Conservation (phyloP, 2,888 invertebrate genomes). For the Papilio protenor region DNA sequence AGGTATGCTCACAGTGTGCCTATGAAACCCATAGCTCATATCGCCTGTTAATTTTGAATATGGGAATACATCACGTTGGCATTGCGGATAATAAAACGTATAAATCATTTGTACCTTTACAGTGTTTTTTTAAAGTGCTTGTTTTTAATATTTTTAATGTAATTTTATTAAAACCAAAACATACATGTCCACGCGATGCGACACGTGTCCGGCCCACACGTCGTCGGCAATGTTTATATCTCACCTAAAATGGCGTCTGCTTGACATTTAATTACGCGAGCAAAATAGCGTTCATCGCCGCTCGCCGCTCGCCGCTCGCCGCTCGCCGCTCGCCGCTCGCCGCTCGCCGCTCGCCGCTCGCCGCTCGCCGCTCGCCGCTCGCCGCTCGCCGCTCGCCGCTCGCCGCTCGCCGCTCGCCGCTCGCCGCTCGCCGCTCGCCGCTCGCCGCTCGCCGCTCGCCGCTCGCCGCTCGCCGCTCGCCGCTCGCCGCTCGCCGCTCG, state of each 20-base stretch:
- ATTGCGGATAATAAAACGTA: too few species aligned
- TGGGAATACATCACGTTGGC: too few species aligned
- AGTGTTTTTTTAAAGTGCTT: neutral
- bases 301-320: slow-evolving; percentile 33
- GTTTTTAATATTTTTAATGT: neutral
- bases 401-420: slow-evolving; percentile 36
- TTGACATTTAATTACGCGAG: slow-evolving; percentile 75
- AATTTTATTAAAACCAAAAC: slow-evolving; percentile 41
- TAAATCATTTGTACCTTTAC: too few species aligned
- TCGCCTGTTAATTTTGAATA: too few species aligned
- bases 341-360: slow-evolving; percentile 36
- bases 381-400: slow-evolving; percentile 37
- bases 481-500: slow-evolving; percentile 37
- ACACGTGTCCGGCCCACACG: slow-evolving; percentile 50
- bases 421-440: slow-evolving; percentile 8
- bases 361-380: slow-evolving; percentile 8
- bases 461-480: slow-evolving; percentile 33
- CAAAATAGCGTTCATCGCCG: slow-evolving; percentile 53
- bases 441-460: slow-evolving; percentile 37
- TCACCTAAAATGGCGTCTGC: slow-evolving; percentile 62
- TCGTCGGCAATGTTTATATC: slow-evolving; percentile 51
- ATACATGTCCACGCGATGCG: slow-evolving; percentile 32
- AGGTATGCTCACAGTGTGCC: too few species aligned
- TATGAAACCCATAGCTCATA: too few species aligned
- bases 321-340: slow-evolving; percentile 33